Evolutionary conservation across 1,140 invertebrate genomes (phyloP), one percentile per base, ranked within the genome.

Genomic region (Lepidurus couesii): DNA sequence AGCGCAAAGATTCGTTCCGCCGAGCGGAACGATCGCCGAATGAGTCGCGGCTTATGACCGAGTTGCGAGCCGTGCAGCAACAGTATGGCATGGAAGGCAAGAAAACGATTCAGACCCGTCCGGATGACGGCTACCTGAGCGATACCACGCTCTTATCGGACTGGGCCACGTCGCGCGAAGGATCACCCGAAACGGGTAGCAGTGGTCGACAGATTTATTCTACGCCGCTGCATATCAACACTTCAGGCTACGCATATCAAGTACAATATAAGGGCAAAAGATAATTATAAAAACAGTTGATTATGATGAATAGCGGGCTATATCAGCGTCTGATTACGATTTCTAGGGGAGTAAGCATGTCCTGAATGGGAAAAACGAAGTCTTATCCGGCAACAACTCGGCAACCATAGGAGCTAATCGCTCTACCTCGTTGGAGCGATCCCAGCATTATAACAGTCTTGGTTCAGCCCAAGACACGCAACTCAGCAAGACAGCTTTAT

Each of bases 1-100:
- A 91, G 84, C 85, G 90, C 84, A 85, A 89, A 85, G 88, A 91
- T 84, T 84, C 89, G 47, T 88, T 90, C 79, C 86, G 89, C 77
- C 87, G 89, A 80, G 88, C 90, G 74, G 91, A 92, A 85, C 87
- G 92, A 81, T 88, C 90, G 80, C 91, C 91, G 80, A 89, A 90
- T 80, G 91, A 92, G 84, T 87, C 87, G 75, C 85, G 88, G 24
- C 86, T 91, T 77, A 85, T 91, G 78, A 87, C 87, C 0, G 90
- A 91, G 82, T 84, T 91, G 21, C 85, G 88, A 24, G 87, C 84
- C 75, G 85, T 89, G 24, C 89, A 90, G 80, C 84, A 85, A 16
- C 85, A 86, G n/a, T 85, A 88, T 65, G 78, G 85, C 78, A 73
- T 74, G n/a, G 65, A 73, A n/a, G 42, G 74, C 21, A 16, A 42